Percentiles rank a stretch among this genome's conserved stretches.
phyloP scores from a whole-genome alignment of 92 coral and sea anemone genomes.

The Blastomussa wellsi region DNA sequence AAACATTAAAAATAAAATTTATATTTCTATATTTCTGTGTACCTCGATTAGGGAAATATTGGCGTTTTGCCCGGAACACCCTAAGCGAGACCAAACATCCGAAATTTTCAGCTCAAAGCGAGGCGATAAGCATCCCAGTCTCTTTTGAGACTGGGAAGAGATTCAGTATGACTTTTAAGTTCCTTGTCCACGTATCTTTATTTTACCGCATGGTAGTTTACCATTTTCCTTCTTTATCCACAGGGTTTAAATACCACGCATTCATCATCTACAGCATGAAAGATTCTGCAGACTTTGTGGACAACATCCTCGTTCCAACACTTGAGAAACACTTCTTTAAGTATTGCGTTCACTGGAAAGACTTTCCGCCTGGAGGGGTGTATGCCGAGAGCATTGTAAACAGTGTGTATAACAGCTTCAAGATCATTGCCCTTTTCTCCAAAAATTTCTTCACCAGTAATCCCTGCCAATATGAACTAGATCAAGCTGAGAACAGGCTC shows the following conservation, averaged over 20 bases:
- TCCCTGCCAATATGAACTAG: not conserved
- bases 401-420: conserved; percentile 33
- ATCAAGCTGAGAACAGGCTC: conserved; percentile 17
- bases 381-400: conserved; percentile 6
- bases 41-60: no score
- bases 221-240: not conserved
- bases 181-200: not conserved
- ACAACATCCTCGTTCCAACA: not conserved
- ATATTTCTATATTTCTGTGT: no score
- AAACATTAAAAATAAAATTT: no score
- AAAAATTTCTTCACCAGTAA: not conserved
- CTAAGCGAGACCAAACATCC: no score
- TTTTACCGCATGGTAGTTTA: not conserved
- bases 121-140: no score
- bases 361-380: conserved; percentile 25
- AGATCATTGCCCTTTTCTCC: conserved; percentile 38
- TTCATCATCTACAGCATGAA: conserved; percentile 28
- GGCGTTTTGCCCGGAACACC: no score
- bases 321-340: conserved; percentile 24
- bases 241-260: conserved; percentile 42
- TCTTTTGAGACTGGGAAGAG: no score
- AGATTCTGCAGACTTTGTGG: conserved; percentile 13
- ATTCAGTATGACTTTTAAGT: not conserved
- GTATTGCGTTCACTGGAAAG: conserved; percentile 39
- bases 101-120: no score